A percentile compares a stretch with the other conserved stretches of the same genome.
These are phyloP conservation scores for Gryon sp. DNA, from an alignment of 1,140 invertebrate species.

Conservation along the genomic window DNA sequence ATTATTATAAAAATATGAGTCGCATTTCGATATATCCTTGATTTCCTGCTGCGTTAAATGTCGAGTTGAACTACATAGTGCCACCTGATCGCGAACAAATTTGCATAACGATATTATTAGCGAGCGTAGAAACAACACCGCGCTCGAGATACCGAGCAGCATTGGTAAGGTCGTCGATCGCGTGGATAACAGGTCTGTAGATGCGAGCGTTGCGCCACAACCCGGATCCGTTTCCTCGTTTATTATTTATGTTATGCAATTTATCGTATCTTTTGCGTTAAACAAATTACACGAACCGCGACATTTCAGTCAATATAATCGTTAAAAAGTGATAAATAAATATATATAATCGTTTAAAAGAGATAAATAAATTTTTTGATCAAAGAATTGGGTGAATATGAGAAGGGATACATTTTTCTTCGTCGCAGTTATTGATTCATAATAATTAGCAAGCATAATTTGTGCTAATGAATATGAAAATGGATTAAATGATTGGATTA, in stretches of 20 bases:
- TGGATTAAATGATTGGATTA: conserved; percentile 26
- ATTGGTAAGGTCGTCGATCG: conserved; percentile 68
- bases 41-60: conserved; percentile 43
- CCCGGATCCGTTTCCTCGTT: conserved; percentile 66
- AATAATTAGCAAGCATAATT: conserved; percentile 26
- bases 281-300: conserved; percentile 15
- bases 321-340: no score
- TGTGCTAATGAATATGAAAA: conserved; percentile 40
- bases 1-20: neutral
- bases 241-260: conserved; percentile 73
- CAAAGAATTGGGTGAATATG: neutral
- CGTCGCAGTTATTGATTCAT: conserved; percentile 17
- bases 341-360: no score
- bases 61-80: conserved; percentile 28
- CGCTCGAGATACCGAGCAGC: conserved; percentile 60
- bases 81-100: conserved; percentile 61
- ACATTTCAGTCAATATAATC: conserved; percentile 15
- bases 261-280: conserved; percentile 62
- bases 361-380: no score
- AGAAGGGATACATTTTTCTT: neutral
- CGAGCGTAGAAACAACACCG: conserved; percentile 63
- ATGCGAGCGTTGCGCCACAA: conserved; percentile 59
- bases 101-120: conserved; percentile 76
- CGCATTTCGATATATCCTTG: conserved; percentile 29
- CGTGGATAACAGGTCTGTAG: conserved; percentile 59